phyloP scores from a whole-genome alignment of 30 jellyfish, hydroid and myxozoan genomes.

The Hydractinia symbiolongicarpus region DNA sequence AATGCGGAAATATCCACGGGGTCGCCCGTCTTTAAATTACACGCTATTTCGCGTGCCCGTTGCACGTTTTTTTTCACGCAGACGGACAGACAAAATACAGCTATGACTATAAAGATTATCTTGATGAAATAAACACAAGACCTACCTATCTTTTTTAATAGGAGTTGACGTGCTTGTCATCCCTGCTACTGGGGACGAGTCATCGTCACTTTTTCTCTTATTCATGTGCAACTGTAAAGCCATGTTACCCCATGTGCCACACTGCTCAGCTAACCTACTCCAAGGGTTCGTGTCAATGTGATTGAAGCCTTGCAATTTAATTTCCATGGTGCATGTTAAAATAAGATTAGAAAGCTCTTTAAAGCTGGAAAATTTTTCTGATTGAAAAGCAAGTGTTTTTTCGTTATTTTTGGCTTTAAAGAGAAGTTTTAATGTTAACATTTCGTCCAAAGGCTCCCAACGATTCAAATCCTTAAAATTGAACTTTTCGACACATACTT shows the following conservation, averaged over 20 bases:
- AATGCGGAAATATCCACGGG: too few species aligned
- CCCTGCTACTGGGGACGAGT: background rate
- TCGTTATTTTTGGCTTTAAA: slow-evolving; percentile 45
- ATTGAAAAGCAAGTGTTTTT: slow-evolving; percentile 27
- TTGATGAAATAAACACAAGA: too few species aligned
- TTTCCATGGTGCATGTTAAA: slow-evolving; percentile 75
- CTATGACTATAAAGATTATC: too few species aligned
- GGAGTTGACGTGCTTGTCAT: too few species aligned
- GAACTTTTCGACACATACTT: slow-evolving; percentile 70
- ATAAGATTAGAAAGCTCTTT: slow-evolving; percentile 75
- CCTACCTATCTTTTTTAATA: too few species aligned
- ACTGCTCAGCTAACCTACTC: slow-evolving; percentile 75
- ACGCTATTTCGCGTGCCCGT: too few species aligned
- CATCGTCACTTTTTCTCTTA: slow-evolving; percentile 37
- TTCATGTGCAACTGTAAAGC: slow-evolving; percentile 65
- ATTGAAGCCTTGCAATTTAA: slow-evolving; percentile 62
- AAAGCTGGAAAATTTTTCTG: slow-evolving; percentile 37
- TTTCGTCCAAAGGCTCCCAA: slow-evolving; percentile 76
- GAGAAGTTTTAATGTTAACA: slow-evolving; percentile 37
- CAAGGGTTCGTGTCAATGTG: slow-evolving; percentile 88
- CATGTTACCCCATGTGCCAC: slow-evolving; percentile 91
- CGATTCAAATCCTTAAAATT: slow-evolving; percentile 50
- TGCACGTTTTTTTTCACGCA: too few species aligned
- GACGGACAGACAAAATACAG: too few species aligned
- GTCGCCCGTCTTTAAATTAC: too few species aligned